Evolutionary conservation across 2,888 invertebrate genomes (phyloP).

Genomic region (Tetranychus piercei): DNA sequence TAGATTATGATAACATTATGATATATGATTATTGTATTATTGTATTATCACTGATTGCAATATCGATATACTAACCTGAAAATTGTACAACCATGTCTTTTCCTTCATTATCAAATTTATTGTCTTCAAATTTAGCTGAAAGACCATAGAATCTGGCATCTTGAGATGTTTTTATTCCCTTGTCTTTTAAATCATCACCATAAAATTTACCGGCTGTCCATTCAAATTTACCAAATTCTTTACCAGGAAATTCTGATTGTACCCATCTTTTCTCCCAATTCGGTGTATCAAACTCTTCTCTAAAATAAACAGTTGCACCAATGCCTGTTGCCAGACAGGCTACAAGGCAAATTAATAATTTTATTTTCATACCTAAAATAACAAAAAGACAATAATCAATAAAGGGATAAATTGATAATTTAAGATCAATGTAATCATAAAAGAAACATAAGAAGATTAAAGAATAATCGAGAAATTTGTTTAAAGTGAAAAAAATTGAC

Average conservation of each 20-base stretch:
- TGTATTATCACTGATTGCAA: background rate
- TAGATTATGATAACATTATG: too few species aligned
- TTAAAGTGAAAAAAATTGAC: too few species aligned
- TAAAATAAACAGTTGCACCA: conserved; percentile 23
- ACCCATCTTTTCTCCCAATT: conserved; percentile 79
- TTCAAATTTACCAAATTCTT: conserved; percentile 83
- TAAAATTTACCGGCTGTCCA: conserved; percentile 82
- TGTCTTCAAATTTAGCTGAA: conserved; percentile 70
- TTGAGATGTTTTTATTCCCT: conserved; percentile 82
- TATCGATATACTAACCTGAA: conserved; percentile 34
- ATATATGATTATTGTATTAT: too few species aligned
- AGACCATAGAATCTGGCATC: conserved; percentile 94
- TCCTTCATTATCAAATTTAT: conserved; percentile 61
- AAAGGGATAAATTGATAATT: background rate
- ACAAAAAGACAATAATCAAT: background rate
- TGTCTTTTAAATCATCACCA: conserved; percentile 54
- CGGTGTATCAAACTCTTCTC: conserved; percentile 36
- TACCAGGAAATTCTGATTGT: conserved; percentile 77
- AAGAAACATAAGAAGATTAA: too few species aligned
- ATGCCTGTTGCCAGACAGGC: background rate
- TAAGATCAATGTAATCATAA: too few species aligned
- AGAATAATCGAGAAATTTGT: too few species aligned
- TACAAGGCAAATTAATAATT: background rate
- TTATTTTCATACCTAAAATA: background rate
- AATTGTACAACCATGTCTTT: conserved; percentile 87